A percentile compares a stretch with the other conserved stretches of the same genome.
Conservation (phyloP, 2,797 vertebrate genomes). For the Staurois parvus region DNA sequence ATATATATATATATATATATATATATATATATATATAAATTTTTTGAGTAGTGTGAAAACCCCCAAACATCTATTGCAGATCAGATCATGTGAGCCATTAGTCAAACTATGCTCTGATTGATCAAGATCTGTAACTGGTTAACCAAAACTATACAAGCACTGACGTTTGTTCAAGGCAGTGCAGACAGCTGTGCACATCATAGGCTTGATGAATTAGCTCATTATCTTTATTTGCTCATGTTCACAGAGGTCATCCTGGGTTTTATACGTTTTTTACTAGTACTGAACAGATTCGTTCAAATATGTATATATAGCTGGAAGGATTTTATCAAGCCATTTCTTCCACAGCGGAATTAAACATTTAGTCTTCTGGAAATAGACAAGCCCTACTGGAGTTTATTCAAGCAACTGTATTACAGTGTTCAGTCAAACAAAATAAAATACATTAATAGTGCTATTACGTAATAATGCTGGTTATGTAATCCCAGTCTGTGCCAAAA, state of each 20-base stretch:
- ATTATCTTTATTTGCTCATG: conserved; percentile 35
- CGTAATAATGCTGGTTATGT: conserved; percentile 68
- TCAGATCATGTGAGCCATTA: background rate
- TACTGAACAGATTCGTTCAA: conserved; percentile 45
- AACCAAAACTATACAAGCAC: conserved; percentile 9
- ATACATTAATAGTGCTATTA: conserved; percentile 65
- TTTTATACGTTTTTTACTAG: conserved; percentile 35
- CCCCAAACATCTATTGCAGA: no score
- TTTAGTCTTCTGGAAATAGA: conserved; percentile 46
- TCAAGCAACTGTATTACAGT: conserved; percentile 25
- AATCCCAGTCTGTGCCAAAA: conserved; percentile 67
- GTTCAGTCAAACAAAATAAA: conserved; percentile 52
- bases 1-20: no score
- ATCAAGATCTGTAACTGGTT: conserved; percentile 35
- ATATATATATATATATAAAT: no score
- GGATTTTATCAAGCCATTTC: conserved; percentile 43
- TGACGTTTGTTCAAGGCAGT: background rate
- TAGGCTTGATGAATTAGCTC: conserved; percentile 31
- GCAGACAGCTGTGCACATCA: conserved; percentile 5
- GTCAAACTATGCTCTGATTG: background rate
- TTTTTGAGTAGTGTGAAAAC: no score
- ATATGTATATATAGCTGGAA: conserved; percentile 51
- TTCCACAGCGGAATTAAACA: conserved; percentile 45
- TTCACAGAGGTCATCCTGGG: conserved; percentile 39
- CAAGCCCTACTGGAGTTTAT: conserved; percentile 30